Conservation (phyloP, 2,888 invertebrate genomes). For the Lomographa bimaculata region DNA sequence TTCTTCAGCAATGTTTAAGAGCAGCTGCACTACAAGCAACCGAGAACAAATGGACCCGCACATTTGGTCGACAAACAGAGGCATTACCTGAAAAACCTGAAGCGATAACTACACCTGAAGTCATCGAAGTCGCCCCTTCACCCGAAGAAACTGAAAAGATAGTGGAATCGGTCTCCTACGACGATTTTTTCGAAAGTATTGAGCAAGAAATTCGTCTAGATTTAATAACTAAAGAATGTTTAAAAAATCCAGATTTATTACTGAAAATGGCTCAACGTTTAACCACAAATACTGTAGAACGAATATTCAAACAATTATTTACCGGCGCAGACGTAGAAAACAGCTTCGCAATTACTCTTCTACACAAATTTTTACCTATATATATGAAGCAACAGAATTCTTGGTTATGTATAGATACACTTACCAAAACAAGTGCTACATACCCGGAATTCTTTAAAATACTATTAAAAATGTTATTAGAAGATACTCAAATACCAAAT, state of each 20-base stretch:
- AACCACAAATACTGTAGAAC: conserved; percentile 40
- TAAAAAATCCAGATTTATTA: conserved; percentile 38
- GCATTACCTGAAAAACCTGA: conserved; percentile 3
- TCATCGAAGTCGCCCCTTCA: conserved; percentile 2
- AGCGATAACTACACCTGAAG: conserved; percentile 3
- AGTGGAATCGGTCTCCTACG: conserved; percentile 22
- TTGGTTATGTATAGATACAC: conserved; percentile 47
- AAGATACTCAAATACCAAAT: conserved; percentile 44
- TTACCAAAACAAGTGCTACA: conserved; percentile 43
- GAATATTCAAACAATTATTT: conserved; percentile 48
- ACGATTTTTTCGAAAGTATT: conserved; percentile 41
- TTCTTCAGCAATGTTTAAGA: conserved; percentile 41
- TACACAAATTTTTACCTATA: conserved; percentile 44
- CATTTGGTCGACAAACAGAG: conserved; percentile 38
- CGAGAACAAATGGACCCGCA: conserved; percentile 49
- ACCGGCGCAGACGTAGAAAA: conserved; percentile 27
- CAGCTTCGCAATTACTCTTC: conserved; percentile 40
- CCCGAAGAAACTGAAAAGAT: conserved; percentile 13
- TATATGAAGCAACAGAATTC: conserved; percentile 49
- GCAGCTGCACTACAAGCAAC: conserved; percentile 37
- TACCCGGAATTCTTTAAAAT: conserved; percentile 40
- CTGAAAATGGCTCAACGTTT: conserved; percentile 44
- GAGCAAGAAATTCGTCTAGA: conserved; percentile 45
- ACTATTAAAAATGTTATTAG: conserved; percentile 44
- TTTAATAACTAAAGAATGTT: conserved; percentile 43